Base-by-base conservation (phyloP, 2,888 invertebrate species). In the Diloba caeruleocephala region DNA sequence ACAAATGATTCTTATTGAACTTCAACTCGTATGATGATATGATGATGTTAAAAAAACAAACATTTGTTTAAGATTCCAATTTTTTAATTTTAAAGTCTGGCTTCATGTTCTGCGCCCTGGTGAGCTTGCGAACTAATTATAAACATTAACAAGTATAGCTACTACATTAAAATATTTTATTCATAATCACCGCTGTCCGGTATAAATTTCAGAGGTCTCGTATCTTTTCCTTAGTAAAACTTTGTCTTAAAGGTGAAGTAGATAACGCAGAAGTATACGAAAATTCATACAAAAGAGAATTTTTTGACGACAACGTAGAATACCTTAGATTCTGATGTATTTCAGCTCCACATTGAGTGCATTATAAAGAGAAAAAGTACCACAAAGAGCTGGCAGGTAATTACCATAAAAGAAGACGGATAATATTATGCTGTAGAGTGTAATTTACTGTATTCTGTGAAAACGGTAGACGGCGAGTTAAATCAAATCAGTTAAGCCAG, bases 401-500 rank as follows among this genome's bases (percentile, higher is more conserved):
- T 51, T 37, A 14, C 10, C n/a, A 29, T 42, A 25, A 10, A 43
- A 29, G 29, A 17, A 34, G 25, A 36, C 3, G 10, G 8, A 5
- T 41, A 34, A 37, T 43, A n/a, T 9, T 29, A 13, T 14, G 14
- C 32, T 49, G 15, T 48, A 7, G 4, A 19, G 25, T 31, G 29
- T 37, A 32, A 38, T 62, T 62, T 41, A n/a, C 41, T 38, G 13
- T 36, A 42, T 15, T 26, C 29, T 25, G 29, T 28, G n/a, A 10
- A 19, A 14, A 12, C 19, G 26, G 26, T 28, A 8, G 15, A 26
- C 21, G 9, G 28, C 29, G 31, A 23, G 29, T 44, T 46, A 62
- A 70, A 78, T 74, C 64, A 54, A 74, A 77, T 78, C 67, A 66
- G 26, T 37, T 49, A 36, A 49, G 55, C 41, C 41, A 53, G 61